Evolutionary conservation across 2,888 invertebrate species (phyloP), one percentile per base, ranked within the genome.

Genomic region (Rosalia funebris): DNA sequence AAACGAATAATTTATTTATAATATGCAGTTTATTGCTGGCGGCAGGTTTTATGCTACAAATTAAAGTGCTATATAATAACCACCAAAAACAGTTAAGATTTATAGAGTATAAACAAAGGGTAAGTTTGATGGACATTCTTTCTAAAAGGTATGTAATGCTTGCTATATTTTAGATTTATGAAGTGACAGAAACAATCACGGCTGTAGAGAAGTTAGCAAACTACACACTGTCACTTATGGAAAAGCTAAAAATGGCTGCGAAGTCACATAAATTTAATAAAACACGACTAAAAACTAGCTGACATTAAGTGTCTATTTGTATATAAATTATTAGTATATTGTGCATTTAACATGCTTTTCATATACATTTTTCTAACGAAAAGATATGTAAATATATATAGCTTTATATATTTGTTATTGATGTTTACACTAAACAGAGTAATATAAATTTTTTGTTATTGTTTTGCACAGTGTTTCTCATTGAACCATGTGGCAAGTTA

Each of bases 61-160:
- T 74, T n/a, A 72, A 72, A 61, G 56, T 73, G 11, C 62, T 76
- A 14, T 76, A 74, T 37, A 66, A 71, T 54, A 74, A 69, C 37
- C 71, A 75, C 37, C 76, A 75, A 41, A 73, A 71, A 58, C 68
- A 71, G 50, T 45, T 75, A 46, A 58, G 74, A 17, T 48, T 76
- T 34, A 57, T 65, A 47, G 73, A 74, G 47, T 73, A 74, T 48
- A 69, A 68, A 31, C 58, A 64, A 36, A 68, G 70, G 56, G 76
- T 75, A 61, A 68, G 66, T 68, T n/a, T 19, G 17, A 36, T 32
- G 3, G 7, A 25, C 25, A 25, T 25, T 25, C n/a, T n/a, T n/a
- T n/a, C n/a, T n/a, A n/a, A n/a, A n/a, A n/a, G n/a, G n/a, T 25
- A 25, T 7, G n/a, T 44, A 19, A 12, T 37, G 17, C n/a, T 36